phyloP scores from a whole-genome alignment of 2,113 vertebrate genomes.

The Galbula dea region DNA sequence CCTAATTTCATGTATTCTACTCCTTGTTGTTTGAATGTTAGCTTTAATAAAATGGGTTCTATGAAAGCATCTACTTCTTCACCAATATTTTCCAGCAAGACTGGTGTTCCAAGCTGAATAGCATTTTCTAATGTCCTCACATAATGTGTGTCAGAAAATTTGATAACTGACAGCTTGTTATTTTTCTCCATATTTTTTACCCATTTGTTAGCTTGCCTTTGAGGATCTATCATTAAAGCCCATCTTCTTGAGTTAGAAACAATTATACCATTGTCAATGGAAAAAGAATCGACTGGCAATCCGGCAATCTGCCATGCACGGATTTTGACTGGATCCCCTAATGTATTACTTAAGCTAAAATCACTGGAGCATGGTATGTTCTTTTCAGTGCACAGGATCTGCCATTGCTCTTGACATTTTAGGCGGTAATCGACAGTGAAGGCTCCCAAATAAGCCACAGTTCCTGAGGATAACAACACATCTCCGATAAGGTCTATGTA shows the following conservation, averaged over 20 bases:
- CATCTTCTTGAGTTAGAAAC: slow-evolving; percentile 89
- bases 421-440: slow-evolving; percentile 86
- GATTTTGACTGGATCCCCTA: slow-evolving; percentile 87
- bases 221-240: slow-evolving; percentile 93
- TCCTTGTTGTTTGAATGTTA: slow-evolving; percentile 90
- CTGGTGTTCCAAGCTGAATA: slow-evolving; percentile 86
- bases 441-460: slow-evolving; percentile 88
- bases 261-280: slow-evolving; percentile 90
- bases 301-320: slow-evolving; percentile 90
- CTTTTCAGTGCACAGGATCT: slow-evolving; percentile 76
- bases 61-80: slow-evolving; percentile 90
- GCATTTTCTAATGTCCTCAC: slow-evolving; percentile 84
- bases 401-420: slow-evolving; percentile 84
- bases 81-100: slow-evolving; percentile 87
- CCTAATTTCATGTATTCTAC: slow-evolving; percentile 90
- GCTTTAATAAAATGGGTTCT: slow-evolving; percentile 87
- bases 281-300: slow-evolving; percentile 89
- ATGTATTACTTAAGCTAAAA: slow-evolving; percentile 81
- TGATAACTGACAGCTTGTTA: slow-evolving; percentile 85
- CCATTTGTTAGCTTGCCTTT: slow-evolving; percentile 95
- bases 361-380: slow-evolving; percentile 81
- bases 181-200: slow-evolving; percentile 91
- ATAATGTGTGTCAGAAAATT: slow-evolving; percentile 84
- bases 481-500: slow-evolving; percentile 88
- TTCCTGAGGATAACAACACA: slow-evolving; percentile 85